phyloP scores from a whole-genome alignment of 2,113 vertebrate genomes.

The Chaetura pelagica region DNA sequence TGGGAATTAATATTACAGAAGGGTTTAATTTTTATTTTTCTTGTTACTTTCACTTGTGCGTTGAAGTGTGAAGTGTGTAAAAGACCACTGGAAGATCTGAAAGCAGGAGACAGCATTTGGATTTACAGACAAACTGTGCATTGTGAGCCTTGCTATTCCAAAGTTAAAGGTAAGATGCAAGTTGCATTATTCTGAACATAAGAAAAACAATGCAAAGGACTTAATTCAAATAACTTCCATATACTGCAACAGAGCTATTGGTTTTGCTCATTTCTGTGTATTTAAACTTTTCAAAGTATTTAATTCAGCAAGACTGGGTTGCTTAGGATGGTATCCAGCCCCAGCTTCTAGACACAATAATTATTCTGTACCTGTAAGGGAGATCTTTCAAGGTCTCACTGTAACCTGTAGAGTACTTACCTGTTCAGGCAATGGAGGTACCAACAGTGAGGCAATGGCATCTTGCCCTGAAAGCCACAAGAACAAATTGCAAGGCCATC shows the following conservation, averaged over 20 bases:
- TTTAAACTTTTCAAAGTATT: not conserved
- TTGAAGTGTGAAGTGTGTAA: slow-evolving; percentile 91
- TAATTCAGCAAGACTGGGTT: not conserved
- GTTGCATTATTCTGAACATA: fast-evolving
- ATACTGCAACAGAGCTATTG: not conserved
- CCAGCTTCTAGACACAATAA: not conserved
- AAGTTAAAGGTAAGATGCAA: slow-evolving; percentile 85
- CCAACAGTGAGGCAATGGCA: not conserved
- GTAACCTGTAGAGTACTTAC: not conserved
- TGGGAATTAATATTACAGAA: not conserved
- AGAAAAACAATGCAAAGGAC: not conserved
- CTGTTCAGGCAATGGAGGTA: not conserved
- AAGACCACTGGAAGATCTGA: slow-evolving; percentile 83
- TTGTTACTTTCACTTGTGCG: not conserved
- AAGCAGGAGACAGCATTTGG: slow-evolving; percentile 95
- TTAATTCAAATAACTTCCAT: not conserved
- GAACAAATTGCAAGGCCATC: not conserved
- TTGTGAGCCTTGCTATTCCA: slow-evolving; percentile 90
- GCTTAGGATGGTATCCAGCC: not conserved
- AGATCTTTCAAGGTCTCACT: not conserved
- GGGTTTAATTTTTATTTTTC: not conserved
- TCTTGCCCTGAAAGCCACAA: not conserved
- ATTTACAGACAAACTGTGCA: slow-evolving; percentile 89
- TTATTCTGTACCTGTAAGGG: not conserved
- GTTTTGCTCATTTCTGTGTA: not conserved